Evolutionary conservation across 2,113 vertebrate species (phyloP), one percentile per base, ranked within the genome.

Genomic region (Poeciliopsis prolifica): DNA sequence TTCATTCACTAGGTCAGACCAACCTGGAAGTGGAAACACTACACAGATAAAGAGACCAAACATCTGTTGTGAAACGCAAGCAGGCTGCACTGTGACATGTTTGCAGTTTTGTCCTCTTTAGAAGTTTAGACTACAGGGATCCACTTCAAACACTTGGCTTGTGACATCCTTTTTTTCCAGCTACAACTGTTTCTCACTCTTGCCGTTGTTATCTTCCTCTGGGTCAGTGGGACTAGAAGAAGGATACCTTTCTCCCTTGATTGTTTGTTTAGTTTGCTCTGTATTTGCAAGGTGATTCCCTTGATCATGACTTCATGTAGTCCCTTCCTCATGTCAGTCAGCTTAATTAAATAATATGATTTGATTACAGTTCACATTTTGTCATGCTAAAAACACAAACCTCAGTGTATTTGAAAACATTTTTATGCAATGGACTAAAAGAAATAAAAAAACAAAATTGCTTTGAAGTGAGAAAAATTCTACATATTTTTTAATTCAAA

Each of bases 31-130:
- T 91, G 85, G 93, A 95, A 94, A 94, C 93, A 96, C 96, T 97
- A 96, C 93, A 94, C 92, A 94, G 94, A 94, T 82, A 85, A 93
- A 94, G 96, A 97, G 94, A 95, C 94, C 95, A 95, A 96, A 96
- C 98, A 99, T 98, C 97, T 99, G 97, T 94, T 96, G 94, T 94
- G 95, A 95, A 97, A 96, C 91, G 93, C 91, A 95, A 94, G 90
- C 95, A 95, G 95, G 94, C 96, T 95, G 94, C 94, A 89, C 88
- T 95, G 94, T 95, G 95, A 95, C 95, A 96, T 94, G 95, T 95
- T 95, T 93, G 94, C 95, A 95, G 95, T 95, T 96, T 95, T 94
- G 95, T 96, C 96, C 95, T 96, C 95, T 96, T 96, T 93, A 95
- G 95, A 96, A 95, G 94, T 95, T 96, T 95, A 94, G 95, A 95